These are phyloP conservation scores for Drosophila formosana DNA, from an alignment of 2,888 invertebrate genomes.

Conservation along the genomic window DNA sequence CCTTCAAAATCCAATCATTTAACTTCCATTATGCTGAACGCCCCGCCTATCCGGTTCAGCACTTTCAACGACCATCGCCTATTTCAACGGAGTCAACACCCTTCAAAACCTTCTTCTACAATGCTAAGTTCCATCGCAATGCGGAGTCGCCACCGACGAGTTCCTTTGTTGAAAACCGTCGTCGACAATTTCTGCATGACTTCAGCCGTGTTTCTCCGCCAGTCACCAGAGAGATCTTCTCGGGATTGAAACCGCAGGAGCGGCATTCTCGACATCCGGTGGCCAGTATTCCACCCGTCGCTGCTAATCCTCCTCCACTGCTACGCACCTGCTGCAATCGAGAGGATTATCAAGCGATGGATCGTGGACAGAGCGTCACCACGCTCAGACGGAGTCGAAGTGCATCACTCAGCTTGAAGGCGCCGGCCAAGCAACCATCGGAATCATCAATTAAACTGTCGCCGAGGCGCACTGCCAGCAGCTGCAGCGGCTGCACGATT, in stretches of 20 bases:
- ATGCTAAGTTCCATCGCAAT: conserved; percentile 62
- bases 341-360: conserved; percentile 32
- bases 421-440: conserved; percentile 15
- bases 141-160: conserved; percentile 4
- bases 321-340: conserved; percentile 51
- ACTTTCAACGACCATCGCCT: conserved; percentile 41
- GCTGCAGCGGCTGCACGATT: conserved; percentile 72
- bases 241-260: not conserved
- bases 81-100: not conserved
- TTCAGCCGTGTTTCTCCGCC: conserved; percentile 32
- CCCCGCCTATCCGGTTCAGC: conserved; percentile 60
- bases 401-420: conserved; percentile 15
- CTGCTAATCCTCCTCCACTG: conserved; percentile 26
- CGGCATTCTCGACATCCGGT: conserved; percentile 4
- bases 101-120: conserved; percentile 73
- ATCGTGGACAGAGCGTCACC: conserved; percentile 28
- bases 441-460: conserved; percentile 24
- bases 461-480: conserved; percentile 36
- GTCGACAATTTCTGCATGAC: conserved; percentile 62
- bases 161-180: conserved; percentile 59
- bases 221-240: conserved; percentile 1
- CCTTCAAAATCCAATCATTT: conserved; percentile 82
- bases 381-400: conserved; percentile 8
- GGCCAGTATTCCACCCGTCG: not conserved
- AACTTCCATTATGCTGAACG: conserved; percentile 82